Base-by-base conservation (phyloP, 2,797 vertebrate genomes). In the Psittacula echo region DNA sequence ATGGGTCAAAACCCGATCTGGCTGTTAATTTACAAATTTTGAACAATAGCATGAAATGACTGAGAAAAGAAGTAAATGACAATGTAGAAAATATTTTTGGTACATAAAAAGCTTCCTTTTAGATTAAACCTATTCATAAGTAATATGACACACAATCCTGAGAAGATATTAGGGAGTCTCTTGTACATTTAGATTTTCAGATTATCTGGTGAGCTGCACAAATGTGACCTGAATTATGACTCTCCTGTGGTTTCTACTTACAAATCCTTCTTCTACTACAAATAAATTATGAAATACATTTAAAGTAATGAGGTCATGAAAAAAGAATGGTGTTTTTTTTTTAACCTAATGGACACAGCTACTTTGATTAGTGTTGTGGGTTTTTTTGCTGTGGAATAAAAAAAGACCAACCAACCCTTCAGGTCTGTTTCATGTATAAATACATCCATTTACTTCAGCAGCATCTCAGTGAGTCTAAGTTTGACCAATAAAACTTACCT, bases 191-290 rank as follows among this genome's bases (percentile, higher is more conserved):
- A 92, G 77, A 89, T 95, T 92, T 95, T 92, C 67, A 77, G 92
- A 91, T 95, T 92, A 92, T 27, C 61, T 92, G 37, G 48, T 83
- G 32, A 92, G 45, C 56, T 72, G 42, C 61, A 75, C 34, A 83
- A 87, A 77, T 92, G 68, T 87, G 90, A 92, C 93, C 72, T 90
- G 84, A 94, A 86, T 95, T 87, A 75, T n/a, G 81, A 66, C 75
- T 91, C 61, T 74, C 5, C 26, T 65, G 65, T 82, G 56, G 12
- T 78, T 94, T 78, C 58, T 84, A 87, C 53, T 91, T 79, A 71
- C 29, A 77, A 82, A 82, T 78, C 26, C 14, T 68, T 95, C 80
- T 89, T 11, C 51, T 29, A 41, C 50, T 85, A 80, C 56, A 95
- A 87, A 80, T 85, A 92, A 93, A 83, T 85, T 37, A 48, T 65